Evolutionary conservation across 2,797 vertebrate species (phyloP), one percentile per base, ranked within the genome.

Genomic region (Phalloptychus januarius): DNA sequence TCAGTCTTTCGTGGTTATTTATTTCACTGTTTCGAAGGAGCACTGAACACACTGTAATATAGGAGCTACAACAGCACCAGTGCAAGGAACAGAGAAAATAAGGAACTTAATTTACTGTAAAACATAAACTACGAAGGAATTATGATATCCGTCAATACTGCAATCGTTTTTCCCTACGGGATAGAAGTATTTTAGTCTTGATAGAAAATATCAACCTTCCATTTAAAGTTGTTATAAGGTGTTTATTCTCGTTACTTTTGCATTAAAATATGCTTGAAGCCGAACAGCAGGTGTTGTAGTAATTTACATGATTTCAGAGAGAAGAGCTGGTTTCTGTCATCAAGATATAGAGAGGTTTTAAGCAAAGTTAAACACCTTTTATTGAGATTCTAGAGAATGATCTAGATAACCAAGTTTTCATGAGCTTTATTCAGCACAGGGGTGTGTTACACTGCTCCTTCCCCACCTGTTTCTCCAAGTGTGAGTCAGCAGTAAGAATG

Each of bases 1-100:
- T 65, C 10, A 4, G 65, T 76, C 56, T 65, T 67, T 80, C 65
- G 28, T 61, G 61, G 72, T 87, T 80, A 82, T 83, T 86, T 74
- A 79, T 78, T 75, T 56, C 23, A 52, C 65, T 38, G 15, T 42
- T 80, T 58, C 58, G 77, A 80, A 76, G 56, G 69, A 71, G 67
- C 69, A 71, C 72, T 44, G 36, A 31, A 75, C 40, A 74, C 31
- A 71, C 12, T 65, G 0, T 44, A 18, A n/a, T n/a, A 76, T 44
- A 75, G 33, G 0, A 44, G 50, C 52, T 8, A 71, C 36, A 38
- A 38, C 48, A 33, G 33, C 28, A 38, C 10, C 1, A 20, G 23
- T 23, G 38, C 7, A 74, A 78, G 61, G 25, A 16, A 61, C 44
- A 69, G 31, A 72, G 48, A 48, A 25, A 76, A 31, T 5, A 28